These are phyloP conservation scores for Drosophila pegasa DNA, from an alignment of 2,888 invertebrate genomes.

Conservation along the genomic window DNA sequence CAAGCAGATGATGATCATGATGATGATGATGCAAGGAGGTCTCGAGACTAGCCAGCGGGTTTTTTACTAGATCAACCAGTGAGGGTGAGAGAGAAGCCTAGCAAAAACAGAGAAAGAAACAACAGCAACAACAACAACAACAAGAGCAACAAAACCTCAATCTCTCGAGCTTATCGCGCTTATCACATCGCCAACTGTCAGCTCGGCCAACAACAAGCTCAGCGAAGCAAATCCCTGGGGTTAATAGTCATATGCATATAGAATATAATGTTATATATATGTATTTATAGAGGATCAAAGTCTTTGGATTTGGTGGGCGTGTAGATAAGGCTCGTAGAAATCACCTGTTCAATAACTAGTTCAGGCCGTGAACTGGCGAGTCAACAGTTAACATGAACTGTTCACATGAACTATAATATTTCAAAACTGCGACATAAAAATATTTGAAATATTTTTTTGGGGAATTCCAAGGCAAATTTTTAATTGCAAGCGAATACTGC, in stretches of 20 bases:
- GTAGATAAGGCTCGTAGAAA: slow-evolving; percentile 1
- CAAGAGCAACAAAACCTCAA: slow-evolving; percentile 1
- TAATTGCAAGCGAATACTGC: slow-evolving; percentile 16
- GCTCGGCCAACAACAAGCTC: slow-evolving; percentile 55
- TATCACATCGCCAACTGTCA: slow-evolving; percentile 75
- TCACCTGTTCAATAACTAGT: slow-evolving; percentile 4
- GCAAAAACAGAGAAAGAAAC: background rate
- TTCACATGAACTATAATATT: slow-evolving; percentile 15
- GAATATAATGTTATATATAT: slow-evolving; percentile 7
- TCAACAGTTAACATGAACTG: background rate
- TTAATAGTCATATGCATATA: slow-evolving; percentile 46
- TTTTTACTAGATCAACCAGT: slow-evolving; percentile 27
- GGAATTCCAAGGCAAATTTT: slow-evolving; percentile 18
- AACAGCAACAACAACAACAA: background rate
- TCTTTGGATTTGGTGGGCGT: slow-evolving; percentile 8
- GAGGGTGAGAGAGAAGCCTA: slow-evolving; percentile 1
- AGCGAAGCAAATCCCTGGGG: slow-evolving; percentile 53
- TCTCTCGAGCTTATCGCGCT: slow-evolving; percentile 68
- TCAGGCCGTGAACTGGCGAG: background rate
- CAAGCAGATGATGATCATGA: slow-evolving; percentile 42
- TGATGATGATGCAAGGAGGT: slow-evolving; percentile 54
- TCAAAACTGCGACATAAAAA: slow-evolving; percentile 4
- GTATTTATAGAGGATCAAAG: slow-evolving; percentile 20
- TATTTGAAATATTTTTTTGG: slow-evolving; percentile 7
- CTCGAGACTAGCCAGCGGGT: slow-evolving; percentile 62